Base-by-base conservation (phyloP, 1,140 invertebrate genomes). In the Lasioglossum baleicum region DNA sequence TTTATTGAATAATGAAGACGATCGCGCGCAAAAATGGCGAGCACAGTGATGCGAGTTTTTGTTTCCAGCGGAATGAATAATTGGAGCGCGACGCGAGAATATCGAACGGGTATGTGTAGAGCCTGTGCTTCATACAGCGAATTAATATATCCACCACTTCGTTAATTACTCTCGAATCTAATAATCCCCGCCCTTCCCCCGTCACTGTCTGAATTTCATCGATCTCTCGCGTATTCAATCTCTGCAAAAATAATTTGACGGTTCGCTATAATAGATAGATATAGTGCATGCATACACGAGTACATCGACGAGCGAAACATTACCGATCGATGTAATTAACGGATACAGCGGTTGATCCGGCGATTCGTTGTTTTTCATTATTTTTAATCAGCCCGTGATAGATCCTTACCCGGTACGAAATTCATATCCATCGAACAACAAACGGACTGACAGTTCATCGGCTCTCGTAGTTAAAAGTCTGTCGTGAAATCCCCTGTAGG, bases 161-260 rank as follows among this genome's bases (percentile, higher is more conserved):
- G 40, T 70, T 61, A 69, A 76, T 69, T 76, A 67, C 68, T 61
- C 42, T 51, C 26, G 26, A 40, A 69, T 68, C 58, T 68, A 69
- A 76, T 76, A 76, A 76, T 76, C 17, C 42, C 51, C 2, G 10
- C 0, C 44, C 13, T 10, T 48, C 13, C 2, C 53, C 1, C 11
- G 40, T 8, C 22, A 10, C 4, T 22, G 22, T 11, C 53, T 17
- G 15, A 60, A 76, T 56, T 68, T 60, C 31, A 35, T 76, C 44
- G 51, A 31, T 68, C 26, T 22, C 10, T 35, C 15, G 61, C 48
- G 48, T 44, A 44, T 11, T 51, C 8, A 51, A 56, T 53, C 66
- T n/a, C 53, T 8, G n/a, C 42, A 51, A 75, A 56, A 56, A 75
- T 56, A 65, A 67, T 0, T 31, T 7, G 20, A 20, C 48, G 58